Conservation (phyloP, 1,140 invertebrate species). For the Alviniconcha marisindica region DNA sequence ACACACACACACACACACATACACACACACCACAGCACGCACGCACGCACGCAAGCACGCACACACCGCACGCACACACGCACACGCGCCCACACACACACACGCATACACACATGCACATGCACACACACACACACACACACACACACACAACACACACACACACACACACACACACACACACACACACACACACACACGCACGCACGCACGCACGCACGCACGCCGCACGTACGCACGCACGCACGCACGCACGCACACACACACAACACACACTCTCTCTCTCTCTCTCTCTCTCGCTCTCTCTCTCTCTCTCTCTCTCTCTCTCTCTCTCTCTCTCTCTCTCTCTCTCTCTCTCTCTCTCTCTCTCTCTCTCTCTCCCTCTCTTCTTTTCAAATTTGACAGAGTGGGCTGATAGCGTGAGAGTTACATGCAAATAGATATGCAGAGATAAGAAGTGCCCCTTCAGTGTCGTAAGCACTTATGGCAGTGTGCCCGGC, state of each 20-base stretch:
- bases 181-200: not conserved
- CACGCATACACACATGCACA: slow-evolving; percentile 19
- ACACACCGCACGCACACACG: not conserved
- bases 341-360: no score
- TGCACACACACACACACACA: slow-evolving; percentile 5
- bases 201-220: not conserved
- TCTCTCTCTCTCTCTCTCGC: not conserved
- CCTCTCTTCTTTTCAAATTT: no score
- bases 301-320: no score
- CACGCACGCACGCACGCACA: not conserved
- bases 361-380: no score
- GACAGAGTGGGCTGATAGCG: no score
- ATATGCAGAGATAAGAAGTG: no score
- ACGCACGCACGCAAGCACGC: not conserved
- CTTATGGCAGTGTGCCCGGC: no score
- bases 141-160: not conserved
- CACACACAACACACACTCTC: not conserved
- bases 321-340: no score
- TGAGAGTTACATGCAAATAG: no score
- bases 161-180: slow-evolving; percentile 8
- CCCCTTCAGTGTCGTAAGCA: no score
- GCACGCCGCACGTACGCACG: no score
- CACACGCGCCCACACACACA: no score
- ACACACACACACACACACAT: not conserved
- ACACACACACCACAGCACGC: not conserved